Evolutionary conservation across 1,140 invertebrate species (phyloP), one percentile per base, ranked within the genome.

Genomic region (Prorops nasuta): DNA sequence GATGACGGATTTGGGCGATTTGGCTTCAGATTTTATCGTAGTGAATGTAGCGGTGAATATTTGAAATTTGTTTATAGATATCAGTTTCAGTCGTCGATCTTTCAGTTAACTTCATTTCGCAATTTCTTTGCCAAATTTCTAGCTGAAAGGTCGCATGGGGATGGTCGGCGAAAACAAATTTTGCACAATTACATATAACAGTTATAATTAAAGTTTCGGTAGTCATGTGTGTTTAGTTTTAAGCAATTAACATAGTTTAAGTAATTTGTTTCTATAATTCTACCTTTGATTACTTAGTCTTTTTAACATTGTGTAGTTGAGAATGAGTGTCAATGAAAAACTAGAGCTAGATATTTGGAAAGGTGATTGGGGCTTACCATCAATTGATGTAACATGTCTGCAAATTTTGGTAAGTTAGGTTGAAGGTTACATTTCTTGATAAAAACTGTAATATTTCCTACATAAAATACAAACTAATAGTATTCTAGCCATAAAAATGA

Each of bases 311-410:
- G 10, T 6, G 24, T 28, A 6, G 24, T 28, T 6, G 24, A 6
- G 24, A 28, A 28, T 6, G 4, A 10, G 4, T 6, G 10, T 28
- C 4, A 28, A 28, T 28, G 46, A 65, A 35, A 57, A 9, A 20
- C 68, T 58, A 56, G 56, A 86, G 72, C 69, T 92, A 56, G 81
- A 89, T 73, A 81, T 91, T 58, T 92, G 90, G 86, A 83, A 84
- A 72, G 89, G 89, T 9, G 88, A 91, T 67, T 92, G 88, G 88
- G 89, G 88, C 17, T 72, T 93, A 20, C 89, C 91, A 2, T 90
- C 90, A 21, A 79, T 92, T 53, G 89, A 93, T 79, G 78, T 84
- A 47, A 81, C 86, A 69, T 92, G 87, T 76, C 79, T 93, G 39
- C 84, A 90, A 76, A 80, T 86, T 60, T 72, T 92, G 82, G 90